Base-by-base conservation (phyloP, 2,888 invertebrate species). In the Leuctra nigra region DNA sequence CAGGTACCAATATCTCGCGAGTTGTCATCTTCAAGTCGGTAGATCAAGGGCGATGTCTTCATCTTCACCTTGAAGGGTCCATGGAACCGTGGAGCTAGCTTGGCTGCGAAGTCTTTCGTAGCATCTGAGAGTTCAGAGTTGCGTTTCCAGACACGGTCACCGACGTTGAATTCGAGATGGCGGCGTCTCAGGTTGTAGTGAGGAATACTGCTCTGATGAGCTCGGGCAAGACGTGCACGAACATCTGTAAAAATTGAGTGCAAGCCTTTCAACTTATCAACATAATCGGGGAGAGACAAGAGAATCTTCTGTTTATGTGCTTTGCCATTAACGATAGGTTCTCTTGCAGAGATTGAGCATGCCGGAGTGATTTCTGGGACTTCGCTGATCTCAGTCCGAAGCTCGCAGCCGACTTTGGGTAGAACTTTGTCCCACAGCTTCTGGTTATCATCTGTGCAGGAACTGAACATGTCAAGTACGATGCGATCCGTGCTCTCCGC, bases 401-500 rank as follows among this genome's bases (percentile, higher is more conserved):
- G 54, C 0, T 68, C 68, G 54, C 62, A 66, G 0, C 61, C 64
- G 4, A 66, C 58, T 14, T 64, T 39, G 4, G 61, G 55, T 13
- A 69, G 53, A 47, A 66, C 48, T 25, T 54, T 53, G 39, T 67
- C 67, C 67, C 65, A 66, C 6, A 54, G 22, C 20, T 41, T 41
- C 2, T 57, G 46, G 23, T 67, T 66, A 14, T 59, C 53, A 1
- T 33, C 41, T 11, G 65, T 22, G 52, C 62, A 68, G 1, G 65
- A 60, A 14, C 65, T 44, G 6, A 68, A 63, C 54, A 64, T 65
- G 2, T 64, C 64, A 6, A 66, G 62, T 1, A 69, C 54, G 0
- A 66, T 64, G 20, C 65, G 54, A 55, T 69, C 69, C 0, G 65
- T 63, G 0, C 67, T 55, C 53, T 70, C 69, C 0, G 67, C 66